These are phyloP conservation scores for Melieria picta DNA, from an alignment of 2,888 invertebrate species.

Conservation along the genomic window DNA sequence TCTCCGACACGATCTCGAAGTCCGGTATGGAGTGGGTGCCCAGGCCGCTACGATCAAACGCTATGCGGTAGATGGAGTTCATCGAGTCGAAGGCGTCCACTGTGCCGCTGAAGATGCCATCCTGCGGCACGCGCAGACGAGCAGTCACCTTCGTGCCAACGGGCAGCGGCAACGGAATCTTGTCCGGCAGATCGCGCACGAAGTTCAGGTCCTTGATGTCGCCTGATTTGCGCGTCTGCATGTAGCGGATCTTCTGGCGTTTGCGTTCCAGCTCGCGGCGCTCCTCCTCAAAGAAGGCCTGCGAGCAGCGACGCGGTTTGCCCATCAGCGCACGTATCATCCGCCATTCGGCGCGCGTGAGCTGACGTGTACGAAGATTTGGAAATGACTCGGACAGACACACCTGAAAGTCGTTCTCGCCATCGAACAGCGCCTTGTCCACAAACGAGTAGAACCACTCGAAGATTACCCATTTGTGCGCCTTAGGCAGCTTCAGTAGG, in stretches of 20 bases:
- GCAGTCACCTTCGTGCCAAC: slow-evolving; percentile 92
- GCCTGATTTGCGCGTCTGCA: slow-evolving; percentile 90
- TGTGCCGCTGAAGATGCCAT: slow-evolving; percentile 92
- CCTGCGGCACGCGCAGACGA: slow-evolving; percentile 89
- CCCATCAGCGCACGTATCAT: slow-evolving; percentile 96
- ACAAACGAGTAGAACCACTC: slow-evolving; percentile 99
- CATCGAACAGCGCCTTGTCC: slow-evolving; percentile 92
- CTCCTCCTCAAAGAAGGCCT: slow-evolving; percentile 96
- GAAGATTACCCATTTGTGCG: slow-evolving; percentile 99
- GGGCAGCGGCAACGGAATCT: slow-evolving; percentile 93
- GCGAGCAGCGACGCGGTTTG: slow-evolving; percentile 93
- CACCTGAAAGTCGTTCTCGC: slow-evolving; percentile 92
- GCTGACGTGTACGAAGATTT: slow-evolving; percentile 82
- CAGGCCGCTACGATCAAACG: slow-evolving; percentile 90
- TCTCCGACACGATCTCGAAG: slow-evolving; percentile 94
- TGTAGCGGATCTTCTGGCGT: slow-evolving; percentile 87
- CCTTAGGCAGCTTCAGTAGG: slow-evolving; percentile 95
- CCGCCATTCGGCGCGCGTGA: slow-evolving; percentile 94
- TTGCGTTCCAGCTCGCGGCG: slow-evolving; percentile 88
- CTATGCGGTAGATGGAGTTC: slow-evolving; percentile 92
- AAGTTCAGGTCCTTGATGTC: slow-evolving; percentile 76
- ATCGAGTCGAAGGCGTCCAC: slow-evolving; percentile 96
- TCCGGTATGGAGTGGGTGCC: slow-evolving; percentile 97
- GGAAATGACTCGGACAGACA: slow-evolving; percentile 95
- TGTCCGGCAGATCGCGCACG: slow-evolving; percentile 89